A percentile compares a stretch with the other conserved stretches of the same genome.
These are phyloP conservation scores for Patella pellucida DNA, from an alignment of 2,888 invertebrate genomes.

Conservation along the genomic window DNA sequence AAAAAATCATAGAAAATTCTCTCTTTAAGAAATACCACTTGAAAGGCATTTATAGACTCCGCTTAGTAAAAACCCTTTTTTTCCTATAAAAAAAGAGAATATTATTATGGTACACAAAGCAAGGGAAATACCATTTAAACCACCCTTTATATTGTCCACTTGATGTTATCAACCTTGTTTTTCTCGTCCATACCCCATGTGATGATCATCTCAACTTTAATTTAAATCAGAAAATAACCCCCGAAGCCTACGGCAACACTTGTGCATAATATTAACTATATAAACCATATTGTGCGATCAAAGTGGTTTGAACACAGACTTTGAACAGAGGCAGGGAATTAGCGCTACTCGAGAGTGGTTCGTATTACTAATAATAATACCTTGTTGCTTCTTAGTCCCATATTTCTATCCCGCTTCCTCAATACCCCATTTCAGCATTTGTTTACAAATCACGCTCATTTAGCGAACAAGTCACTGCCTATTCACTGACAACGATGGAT, in stretches of 20 bases:
- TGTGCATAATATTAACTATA: conserved; percentile 7
- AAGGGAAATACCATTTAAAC: too few species aligned
- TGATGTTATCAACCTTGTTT: conserved; percentile 9
- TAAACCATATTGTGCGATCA: conserved; percentile 7
- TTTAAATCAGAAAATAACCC: background rate
- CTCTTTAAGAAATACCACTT: too few species aligned
- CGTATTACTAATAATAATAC: conserved; percentile 1
- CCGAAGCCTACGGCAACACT: background rate
- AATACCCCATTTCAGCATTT: background rate
- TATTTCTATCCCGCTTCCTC: background rate
- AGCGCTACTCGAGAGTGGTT: conserved; percentile 8
- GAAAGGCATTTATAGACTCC: too few species aligned
- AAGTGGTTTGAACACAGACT: background rate
- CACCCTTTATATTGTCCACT: background rate
- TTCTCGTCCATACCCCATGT: background rate
- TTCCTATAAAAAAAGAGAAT: too few species aligned
- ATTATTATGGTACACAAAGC: too few species aligned
- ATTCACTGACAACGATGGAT: background rate
- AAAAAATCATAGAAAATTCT: too few species aligned
- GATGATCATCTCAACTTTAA: conserved; percentile 4
- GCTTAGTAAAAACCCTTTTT: too few species aligned
- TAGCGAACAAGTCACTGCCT: conserved; percentile 6
- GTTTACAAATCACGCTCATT: conserved; percentile 10
- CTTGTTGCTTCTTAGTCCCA: background rate
- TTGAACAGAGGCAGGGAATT: conserved; percentile 1